Evolutionary conservation across 2,888 invertebrate species (phyloP).

Genomic region (Gymnosoma rotundatum): DNA sequence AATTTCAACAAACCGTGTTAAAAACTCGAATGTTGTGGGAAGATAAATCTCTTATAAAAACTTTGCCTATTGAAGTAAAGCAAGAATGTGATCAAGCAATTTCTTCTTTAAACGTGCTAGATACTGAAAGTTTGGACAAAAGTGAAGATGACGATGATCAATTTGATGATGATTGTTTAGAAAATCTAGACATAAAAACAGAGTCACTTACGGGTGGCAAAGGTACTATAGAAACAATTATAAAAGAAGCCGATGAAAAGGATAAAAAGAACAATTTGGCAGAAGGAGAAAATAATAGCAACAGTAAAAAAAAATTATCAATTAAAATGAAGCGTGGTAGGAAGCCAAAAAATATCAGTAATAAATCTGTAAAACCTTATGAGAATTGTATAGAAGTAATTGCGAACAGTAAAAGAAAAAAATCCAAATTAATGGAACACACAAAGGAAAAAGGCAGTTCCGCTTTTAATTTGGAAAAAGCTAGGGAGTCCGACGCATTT

Average conservation of each 20-base stretch:
- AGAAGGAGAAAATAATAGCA: not conserved
- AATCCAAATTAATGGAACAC: not conserved
- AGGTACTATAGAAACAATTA: not conserved
- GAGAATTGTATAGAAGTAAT: not conserved
- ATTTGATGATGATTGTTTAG: constrained; percentile 17
- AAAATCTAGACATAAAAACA: constrained; percentile 20
- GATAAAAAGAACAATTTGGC: not conserved
- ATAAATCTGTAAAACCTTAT: not conserved
- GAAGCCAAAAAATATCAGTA: constrained; percentile 21
- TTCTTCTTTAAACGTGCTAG: not conserved
- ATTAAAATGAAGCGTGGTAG: constrained; percentile 24
- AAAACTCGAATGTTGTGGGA: constrained; percentile 51
- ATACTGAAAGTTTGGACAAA: not conserved
- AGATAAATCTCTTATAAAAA: constrained; percentile 12
- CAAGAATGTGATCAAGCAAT: constrained; percentile 8
- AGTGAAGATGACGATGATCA: constrained; percentile 29
- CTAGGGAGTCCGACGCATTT: constrained; percentile 56
- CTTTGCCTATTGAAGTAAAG: constrained; percentile 36
- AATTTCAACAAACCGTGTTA: constrained; percentile 54
- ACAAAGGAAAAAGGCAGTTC: constrained; percentile 50
- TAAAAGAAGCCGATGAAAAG: not conserved
- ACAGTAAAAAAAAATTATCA: not conserved
- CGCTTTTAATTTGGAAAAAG: constrained; percentile 47
- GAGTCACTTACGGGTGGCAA: constrained; percentile 23
- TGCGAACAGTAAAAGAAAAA: constrained; percentile 12